These are phyloP conservation scores for Clupea harengus DNA, from an alignment of 2,113 vertebrate genomes.

Conservation along the genomic window DNA sequence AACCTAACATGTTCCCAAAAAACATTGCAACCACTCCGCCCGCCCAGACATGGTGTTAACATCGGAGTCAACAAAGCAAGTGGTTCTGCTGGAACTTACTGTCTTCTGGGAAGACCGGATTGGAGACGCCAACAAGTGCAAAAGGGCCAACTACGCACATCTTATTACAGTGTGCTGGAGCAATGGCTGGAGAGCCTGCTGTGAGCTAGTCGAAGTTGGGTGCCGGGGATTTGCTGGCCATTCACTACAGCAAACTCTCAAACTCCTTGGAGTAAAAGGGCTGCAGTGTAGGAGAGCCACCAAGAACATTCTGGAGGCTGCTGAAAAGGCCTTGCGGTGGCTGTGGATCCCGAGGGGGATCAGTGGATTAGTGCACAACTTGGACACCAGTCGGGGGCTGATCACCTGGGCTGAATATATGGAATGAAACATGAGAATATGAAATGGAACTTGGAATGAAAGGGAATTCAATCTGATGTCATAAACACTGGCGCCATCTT, in stretches of 20 bases:
- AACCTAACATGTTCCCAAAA: too few relatives aligned
- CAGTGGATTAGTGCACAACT: neutral
- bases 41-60: conserved; percentile 1
- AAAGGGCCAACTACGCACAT: neutral
- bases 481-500: too few relatives aligned
- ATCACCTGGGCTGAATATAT: neutral
- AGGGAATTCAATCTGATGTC: too few relatives aligned
- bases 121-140: conserved; percentile 16
- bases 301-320: conserved; percentile 8
- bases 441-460: too few relatives aligned
- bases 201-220: neutral
- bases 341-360: conserved; percentile 16
- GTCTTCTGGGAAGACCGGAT: conserved; percentile 23
- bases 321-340: conserved; percentile 16
- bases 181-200: too few relatives aligned
- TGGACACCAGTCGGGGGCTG: neutral
- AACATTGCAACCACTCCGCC: too few relatives aligned
- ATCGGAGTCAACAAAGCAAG: neutral
- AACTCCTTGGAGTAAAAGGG: conserved; percentile 16
- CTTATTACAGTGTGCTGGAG: neutral
- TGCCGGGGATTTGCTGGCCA: neutral
- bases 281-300: neutral
- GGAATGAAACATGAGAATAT: too few relatives aligned
- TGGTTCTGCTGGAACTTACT: neutral
- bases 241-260: neutral